phyloP scores from a whole-genome alignment of 2,888 invertebrate genomes.

The Caenorhabditis zanzibari region DNA sequence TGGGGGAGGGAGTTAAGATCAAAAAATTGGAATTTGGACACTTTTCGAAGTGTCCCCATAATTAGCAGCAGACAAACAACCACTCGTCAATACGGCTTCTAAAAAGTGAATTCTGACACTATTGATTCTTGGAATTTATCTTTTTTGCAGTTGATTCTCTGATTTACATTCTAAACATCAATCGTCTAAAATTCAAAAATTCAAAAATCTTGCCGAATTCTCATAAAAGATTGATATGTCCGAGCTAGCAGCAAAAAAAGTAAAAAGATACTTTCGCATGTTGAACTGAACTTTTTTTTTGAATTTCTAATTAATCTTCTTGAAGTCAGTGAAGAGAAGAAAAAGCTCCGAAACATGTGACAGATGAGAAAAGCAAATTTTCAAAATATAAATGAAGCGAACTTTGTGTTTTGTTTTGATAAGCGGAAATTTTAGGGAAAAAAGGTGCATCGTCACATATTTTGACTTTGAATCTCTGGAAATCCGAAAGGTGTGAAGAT shows the following conservation, averaged over 20 bases:
- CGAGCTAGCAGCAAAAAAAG: slow-evolving; percentile 1
- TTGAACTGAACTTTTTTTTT: slow-evolving; percentile 24
- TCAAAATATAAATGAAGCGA: slow-evolving; percentile 5
- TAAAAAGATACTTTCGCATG: slow-evolving; percentile 29
- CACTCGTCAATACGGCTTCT: neutral
- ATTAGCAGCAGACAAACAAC: slow-evolving; percentile 5
- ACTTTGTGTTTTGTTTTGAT: slow-evolving; percentile 24
- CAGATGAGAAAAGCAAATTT: slow-evolving; percentile 5
- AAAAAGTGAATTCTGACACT: too few relatives aligned
- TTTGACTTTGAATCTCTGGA: slow-evolving; percentile 13
- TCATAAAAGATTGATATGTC: slow-evolving; percentile 15
- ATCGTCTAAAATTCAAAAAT: neutral
- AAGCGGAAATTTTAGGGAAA: neutral
- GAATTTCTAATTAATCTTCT: slow-evolving; percentile 41
- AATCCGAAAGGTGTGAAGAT: slow-evolving; percentile 3
- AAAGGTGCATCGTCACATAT: neutral
- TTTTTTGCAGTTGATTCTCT: too few relatives aligned
- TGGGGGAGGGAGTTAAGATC: slow-evolving; percentile 11
- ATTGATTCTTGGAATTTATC: too few relatives aligned
- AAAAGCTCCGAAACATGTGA: slow-evolving; percentile 20
- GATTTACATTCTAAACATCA: neutral
- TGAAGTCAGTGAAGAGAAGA: neutral
- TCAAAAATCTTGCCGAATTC: slow-evolving; percentile 1
- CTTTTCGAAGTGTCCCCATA: neutral
- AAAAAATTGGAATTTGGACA: slow-evolving; percentile 13